phyloP scores from a whole-genome alignment of 2,797 vertebrate genomes.

The Simalia tracyae region DNA sequence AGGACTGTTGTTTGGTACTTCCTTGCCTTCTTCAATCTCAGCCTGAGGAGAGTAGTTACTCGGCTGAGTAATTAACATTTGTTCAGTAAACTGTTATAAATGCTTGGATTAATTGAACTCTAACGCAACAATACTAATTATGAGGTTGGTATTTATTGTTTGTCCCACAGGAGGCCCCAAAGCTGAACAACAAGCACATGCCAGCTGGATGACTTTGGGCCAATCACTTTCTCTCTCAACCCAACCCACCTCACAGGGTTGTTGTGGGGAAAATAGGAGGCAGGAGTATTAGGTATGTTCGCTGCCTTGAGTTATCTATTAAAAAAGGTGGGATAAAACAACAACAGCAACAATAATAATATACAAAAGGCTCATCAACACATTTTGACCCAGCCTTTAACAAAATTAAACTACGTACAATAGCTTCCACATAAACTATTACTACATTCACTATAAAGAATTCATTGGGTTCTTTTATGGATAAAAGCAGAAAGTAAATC shows the following conservation, averaged over 20 bases:
- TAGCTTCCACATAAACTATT: background rate
- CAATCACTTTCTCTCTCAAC: too few species aligned
- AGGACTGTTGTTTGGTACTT: background rate
- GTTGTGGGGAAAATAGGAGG: too few species aligned
- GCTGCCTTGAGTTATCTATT: too few species aligned
- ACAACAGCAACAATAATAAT: background rate
- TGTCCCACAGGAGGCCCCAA: background rate
- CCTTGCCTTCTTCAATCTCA: too few species aligned
- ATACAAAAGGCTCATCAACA: background rate
- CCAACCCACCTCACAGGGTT: too few species aligned
- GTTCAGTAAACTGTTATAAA: background rate
- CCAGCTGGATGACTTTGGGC: too few species aligned
- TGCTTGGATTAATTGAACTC: background rate
- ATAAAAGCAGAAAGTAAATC: background rate
- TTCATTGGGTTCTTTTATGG: background rate
- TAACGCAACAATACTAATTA: background rate
- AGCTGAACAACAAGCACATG: background rate
- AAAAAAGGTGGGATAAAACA: background rate
- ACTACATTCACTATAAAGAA: background rate
- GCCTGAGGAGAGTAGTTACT: background rate
- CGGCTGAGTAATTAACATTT: background rate
- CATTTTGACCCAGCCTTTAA: background rate
- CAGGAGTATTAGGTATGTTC: too few species aligned
- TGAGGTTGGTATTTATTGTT: background rate
- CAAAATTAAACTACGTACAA: background rate